Percentiles rank a stretch among this genome's conserved stretches.
phyloP scores from a whole-genome alignment of 2,113 vertebrate genomes.

The Anser brachyrhynchus region DNA sequence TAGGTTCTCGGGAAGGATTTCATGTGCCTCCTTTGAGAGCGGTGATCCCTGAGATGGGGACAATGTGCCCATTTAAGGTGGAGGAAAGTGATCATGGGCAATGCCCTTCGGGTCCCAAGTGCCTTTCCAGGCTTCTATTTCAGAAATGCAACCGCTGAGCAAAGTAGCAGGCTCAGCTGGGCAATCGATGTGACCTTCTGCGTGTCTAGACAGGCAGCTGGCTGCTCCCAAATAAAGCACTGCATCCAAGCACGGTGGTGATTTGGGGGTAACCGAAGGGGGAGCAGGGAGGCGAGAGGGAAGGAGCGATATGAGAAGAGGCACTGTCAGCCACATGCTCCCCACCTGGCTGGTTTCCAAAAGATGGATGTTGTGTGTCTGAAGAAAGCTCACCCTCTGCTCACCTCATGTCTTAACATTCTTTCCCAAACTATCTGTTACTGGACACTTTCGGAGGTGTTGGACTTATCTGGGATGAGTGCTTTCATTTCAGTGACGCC shows the following conservation, averaged over 20 bases:
- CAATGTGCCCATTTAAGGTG: constrained; percentile 59
- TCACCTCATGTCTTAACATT: constrained; percentile 27
- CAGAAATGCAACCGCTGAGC: neutral
- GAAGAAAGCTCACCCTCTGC: constrained; percentile 2
- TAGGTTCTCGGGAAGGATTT: constrained; percentile 48
- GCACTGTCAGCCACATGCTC: neutral
- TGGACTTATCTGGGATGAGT: constrained; percentile 16
- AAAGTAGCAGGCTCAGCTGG: neutral
- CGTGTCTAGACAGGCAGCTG: neutral
- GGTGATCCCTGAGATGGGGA: neutral
- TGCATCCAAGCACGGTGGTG: neutral
- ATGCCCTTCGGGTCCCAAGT: neutral
- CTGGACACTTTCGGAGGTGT: neutral
- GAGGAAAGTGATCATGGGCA: neutral
- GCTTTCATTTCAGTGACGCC: neutral
- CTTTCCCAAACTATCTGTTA: constrained; percentile 32
- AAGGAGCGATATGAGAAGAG: neutral
- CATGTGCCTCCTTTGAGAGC: neutral
- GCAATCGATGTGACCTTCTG: constrained; percentile 12
- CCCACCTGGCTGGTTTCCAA: constrained; percentile 7
- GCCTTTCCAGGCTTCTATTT: constrained; percentile 8
- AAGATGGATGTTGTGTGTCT: constrained; percentile 31
- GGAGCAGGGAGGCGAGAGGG: neutral
- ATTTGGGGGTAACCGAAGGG: neutral
- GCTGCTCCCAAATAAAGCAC: neutral